phyloP scores from a whole-genome alignment of 1,140 invertebrate species.

The Phthorimaea operculella region DNA sequence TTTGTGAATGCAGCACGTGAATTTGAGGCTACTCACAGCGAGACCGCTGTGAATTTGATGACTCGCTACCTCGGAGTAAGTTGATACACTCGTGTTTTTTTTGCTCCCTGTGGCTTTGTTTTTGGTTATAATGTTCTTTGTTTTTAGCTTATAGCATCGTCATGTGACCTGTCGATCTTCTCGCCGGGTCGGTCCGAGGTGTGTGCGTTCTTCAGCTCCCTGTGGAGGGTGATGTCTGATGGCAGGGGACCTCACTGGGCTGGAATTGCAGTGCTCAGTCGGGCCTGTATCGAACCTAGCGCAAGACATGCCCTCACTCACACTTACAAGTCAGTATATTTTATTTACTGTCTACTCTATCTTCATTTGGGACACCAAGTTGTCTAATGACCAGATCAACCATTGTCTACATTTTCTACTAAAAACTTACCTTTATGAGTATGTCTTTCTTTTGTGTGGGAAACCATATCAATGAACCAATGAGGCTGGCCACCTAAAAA shows the following conservation, averaged over 20 bases:
- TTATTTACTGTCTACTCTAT: neutral
- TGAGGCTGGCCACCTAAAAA: too few species aligned
- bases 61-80: slow-evolving; percentile 56
- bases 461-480: too few species aligned
- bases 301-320: slow-evolving; percentile 72
- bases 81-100: slow-evolving; percentile 6
- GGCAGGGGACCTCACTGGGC: slow-evolving; percentile 67
- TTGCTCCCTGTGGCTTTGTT: neutral
- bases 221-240: slow-evolving; percentile 62
- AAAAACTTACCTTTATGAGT: too few species aligned
- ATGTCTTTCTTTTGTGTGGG: too few species aligned
- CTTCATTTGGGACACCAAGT: too few species aligned
- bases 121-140: neutral
- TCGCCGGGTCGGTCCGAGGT: slow-evolving; percentile 58
- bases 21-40: slow-evolving; percentile 61
- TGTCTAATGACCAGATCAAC: too few species aligned
- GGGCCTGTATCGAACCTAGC: slow-evolving; percentile 70
- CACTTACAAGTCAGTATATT: slow-evolving; percentile 69
- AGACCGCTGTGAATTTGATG: slow-evolving; percentile 57
- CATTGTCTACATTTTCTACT: too few species aligned
- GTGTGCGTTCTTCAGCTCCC: slow-evolving; percentile 58
- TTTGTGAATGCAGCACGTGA: slow-evolving; percentile 60
- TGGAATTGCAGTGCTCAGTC: slow-evolving; percentile 71
- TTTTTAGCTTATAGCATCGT: slow-evolving; percentile 57
- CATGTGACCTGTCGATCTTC: slow-evolving; percentile 57